Percentiles rank a stretch among this genome's conserved stretches.
Conservation (phyloP, 2,888 invertebrate genomes). For the Cephonodes hylas region DNA sequence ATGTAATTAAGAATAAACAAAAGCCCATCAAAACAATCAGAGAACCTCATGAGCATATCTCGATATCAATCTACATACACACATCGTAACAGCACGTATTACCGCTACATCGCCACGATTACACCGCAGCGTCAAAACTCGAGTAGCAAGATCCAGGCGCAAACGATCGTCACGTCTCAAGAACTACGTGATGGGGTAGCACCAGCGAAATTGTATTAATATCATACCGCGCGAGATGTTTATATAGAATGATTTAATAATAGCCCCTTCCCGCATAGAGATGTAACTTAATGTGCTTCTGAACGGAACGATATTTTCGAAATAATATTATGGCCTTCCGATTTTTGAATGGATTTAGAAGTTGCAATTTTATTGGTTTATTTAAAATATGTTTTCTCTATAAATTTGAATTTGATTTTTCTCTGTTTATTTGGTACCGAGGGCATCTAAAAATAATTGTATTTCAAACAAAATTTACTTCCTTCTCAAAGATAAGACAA, state of each 20-base stretch:
- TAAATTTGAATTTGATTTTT: too few relatives aligned
- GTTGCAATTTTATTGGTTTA: too few relatives aligned
- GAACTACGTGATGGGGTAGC: slow-evolving; percentile 50
- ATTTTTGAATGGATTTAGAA: too few relatives aligned
- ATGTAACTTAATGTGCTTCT: not conserved
- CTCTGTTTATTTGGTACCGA: too few relatives aligned
- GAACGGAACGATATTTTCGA: not conserved
- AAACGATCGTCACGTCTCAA: slow-evolving; percentile 55
- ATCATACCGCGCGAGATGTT: slow-evolving; percentile 38
- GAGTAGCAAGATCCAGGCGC: slow-evolving; percentile 33
- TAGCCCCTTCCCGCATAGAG: slow-evolving; percentile 7
- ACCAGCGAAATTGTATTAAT: slow-evolving; percentile 49
- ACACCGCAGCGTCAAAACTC: slow-evolving; percentile 19
- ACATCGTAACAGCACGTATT: not conserved
- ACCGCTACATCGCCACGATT: slow-evolving; percentile 15
- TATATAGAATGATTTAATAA: slow-evolving; percentile 41
- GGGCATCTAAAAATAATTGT: too few relatives aligned
- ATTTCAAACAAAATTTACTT: too few relatives aligned
- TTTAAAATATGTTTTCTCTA: not conserved
- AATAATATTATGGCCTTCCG: too few relatives aligned
- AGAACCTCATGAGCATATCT: not conserved
- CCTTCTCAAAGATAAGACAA: too few relatives aligned
- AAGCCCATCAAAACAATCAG: not conserved
- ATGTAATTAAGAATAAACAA: too few relatives aligned
- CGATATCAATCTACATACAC: not conserved